Evolutionary conservation across 2,797 vertebrate species (phyloP), one percentile per base, ranked within the genome.

Genomic region (Poeciliopsis presidionis): DNA sequence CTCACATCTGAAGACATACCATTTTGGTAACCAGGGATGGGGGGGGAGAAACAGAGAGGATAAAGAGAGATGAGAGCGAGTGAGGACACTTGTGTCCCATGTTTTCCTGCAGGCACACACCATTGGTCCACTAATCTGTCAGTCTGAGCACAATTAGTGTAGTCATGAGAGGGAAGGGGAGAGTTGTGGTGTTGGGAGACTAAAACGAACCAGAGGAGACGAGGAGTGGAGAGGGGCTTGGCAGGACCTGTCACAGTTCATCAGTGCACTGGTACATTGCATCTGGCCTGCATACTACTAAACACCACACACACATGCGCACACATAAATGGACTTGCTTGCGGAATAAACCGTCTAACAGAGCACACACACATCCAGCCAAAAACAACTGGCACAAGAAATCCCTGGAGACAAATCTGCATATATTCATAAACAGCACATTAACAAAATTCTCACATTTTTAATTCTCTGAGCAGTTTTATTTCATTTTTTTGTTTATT

Each of bases 181-280:
- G 69, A 28, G 69, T 30, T n/a, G 77, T 30, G 72, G 77, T 72
- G 81, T 74, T 75, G 20, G 81, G 82, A 78, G 82, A 76, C 83
- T 75, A 72, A 83, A 87, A 80, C 41, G 51, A 85, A 85, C 57
- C 77, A 86, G 87, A 86, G 72, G 82, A 85, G 84, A 84, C 72
- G 75, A 70, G 72, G 73, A 79, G 80, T 61, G 45, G 75, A 70
- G 59, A 69, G 72, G 79, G 83, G 80, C 74, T 84, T 88, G 78
- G 88, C 81, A 85, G 85, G 75, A 84, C 86, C 93, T 95, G 94
- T 95, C 95, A 95, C 91, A 93, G 90, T 92, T 93, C 86, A 95
- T 95, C 93, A 95, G 86, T 81, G 77, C 91, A 90, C 87, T 69
- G 88, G 90, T 77, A 86, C 80, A 84, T 90, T 77, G 91, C 91